These are phyloP conservation scores for Morphnarchus princeps DNA, from an alignment of 2,113 vertebrate genomes.

Conservation along the genomic window DNA sequence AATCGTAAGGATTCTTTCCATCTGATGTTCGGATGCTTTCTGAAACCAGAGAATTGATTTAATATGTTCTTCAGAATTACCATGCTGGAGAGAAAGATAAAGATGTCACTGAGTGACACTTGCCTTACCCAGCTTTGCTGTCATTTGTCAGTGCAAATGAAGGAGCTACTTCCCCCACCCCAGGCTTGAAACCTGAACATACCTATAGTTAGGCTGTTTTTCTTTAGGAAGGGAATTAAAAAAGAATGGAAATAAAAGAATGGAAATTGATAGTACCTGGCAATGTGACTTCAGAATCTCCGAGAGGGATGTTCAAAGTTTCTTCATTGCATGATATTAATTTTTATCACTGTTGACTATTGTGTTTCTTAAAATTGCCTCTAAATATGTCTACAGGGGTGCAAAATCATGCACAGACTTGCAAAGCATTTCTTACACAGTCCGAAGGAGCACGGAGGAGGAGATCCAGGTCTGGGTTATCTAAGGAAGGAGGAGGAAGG, in stretches of 20 bases:
- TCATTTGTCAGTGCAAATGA: neutral
- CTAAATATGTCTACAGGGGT: neutral
- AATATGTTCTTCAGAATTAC: neutral
- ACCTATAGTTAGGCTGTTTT: neutral
- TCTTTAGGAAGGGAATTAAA: neutral
- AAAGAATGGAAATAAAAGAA: neutral
- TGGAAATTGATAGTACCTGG: neutral
- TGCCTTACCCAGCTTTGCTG: neutral
- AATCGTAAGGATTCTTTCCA: neutral
- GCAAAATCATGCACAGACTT: neutral
- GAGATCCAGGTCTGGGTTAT: neutral
- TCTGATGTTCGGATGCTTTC: neutral
- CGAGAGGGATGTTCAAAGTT: neutral
- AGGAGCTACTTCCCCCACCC: rapidly evolving
- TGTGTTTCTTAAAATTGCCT: neutral
- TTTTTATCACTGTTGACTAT: neutral
- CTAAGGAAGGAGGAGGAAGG: neutral
- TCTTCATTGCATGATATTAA: neutral
- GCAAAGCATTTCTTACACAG: neutral
- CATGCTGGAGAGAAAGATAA: neutral
- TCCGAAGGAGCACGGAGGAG: neutral
- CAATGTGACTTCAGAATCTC: neutral
- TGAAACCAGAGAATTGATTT: neutral
- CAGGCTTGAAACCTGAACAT: neutral
- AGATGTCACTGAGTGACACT: neutral